Base-by-base conservation (phyloP, 2,888 invertebrate species). In the Eilema sororculum region DNA sequence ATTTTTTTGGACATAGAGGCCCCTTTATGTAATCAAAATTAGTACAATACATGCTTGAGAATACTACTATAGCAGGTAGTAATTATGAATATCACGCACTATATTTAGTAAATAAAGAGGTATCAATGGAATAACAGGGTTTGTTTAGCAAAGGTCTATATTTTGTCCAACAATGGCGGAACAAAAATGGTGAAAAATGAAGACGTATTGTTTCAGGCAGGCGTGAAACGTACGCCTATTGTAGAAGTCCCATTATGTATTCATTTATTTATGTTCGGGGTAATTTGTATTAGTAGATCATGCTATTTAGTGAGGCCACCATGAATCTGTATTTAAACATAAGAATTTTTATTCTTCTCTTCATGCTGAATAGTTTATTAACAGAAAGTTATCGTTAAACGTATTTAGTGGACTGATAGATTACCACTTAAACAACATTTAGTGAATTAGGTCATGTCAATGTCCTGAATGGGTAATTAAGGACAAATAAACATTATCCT, bases 211-310 rank as follows among this genome's bases (percentile, higher is more conserved):
- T 52, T 52, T 52, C 52, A n/a, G 52, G 52, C n/a, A 52, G n/a
- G n/a, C 52, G 52, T 52, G 52, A 52, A 52, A 52, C n/a, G n/a
- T 52, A 9, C 20, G 20, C 52, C 9, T 9, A 52, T 52, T 52
- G 52, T 52, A 52, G 52, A n/a, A 52, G 52, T 52, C n/a, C 20
- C n/a, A n/a, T 52, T 52, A 52, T n/a, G n/a, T 52, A 52, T 52
- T 46, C 46, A 46, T 46, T 52, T 52, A 52, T 52, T 52, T 52
- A 2, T 52, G 52, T n/a, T 52, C 52, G 9, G n/a, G n/a, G 52
- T 52, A 9, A 52, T 52, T 52, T 52, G n/a, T 52, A 52, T 52
- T 52, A n/a, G 52, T 52, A 52, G 46, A 46, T 46, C 20, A n/a
- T n/a, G 9, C 6, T 52, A 52, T 52, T 52, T 52, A 52, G 52